Conservation (phyloP, 2,113 vertebrate genomes). For the Heterocephalus glaber region DNA sequence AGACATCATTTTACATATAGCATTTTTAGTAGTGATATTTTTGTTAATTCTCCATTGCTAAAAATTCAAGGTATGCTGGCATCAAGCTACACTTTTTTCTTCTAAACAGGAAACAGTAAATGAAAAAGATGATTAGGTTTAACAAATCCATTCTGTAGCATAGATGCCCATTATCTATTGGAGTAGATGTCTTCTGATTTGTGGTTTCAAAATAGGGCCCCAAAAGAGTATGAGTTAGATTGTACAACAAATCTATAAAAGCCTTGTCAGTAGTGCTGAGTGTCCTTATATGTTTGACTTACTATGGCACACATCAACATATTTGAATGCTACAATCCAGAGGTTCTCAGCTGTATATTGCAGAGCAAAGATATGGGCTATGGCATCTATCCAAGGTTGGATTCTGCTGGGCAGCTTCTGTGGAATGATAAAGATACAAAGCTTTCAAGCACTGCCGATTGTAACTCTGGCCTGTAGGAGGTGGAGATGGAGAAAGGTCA, state of each 20-base stretch:
- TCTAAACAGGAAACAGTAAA: not conserved
- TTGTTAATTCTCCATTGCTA: not conserved
- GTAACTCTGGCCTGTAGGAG: not conserved
- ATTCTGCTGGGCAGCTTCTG: not conserved
- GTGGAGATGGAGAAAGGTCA: not conserved
- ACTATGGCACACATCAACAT: not conserved
- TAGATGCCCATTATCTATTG: not conserved
- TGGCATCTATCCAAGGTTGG: not conserved
- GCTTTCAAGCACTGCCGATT: not conserved
- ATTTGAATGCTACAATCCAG: not conserved
- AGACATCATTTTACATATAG: not conserved
- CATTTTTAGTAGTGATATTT: not conserved
- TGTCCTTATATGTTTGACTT: not conserved
- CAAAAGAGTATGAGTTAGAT: not conserved
- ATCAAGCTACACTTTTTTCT: not conserved
- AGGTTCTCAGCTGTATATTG: not conserved
- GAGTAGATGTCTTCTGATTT: not conserved
- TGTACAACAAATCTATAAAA: not conserved
- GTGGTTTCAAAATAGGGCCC: not conserved
- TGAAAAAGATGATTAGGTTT: not conserved
- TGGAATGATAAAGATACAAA: not conserved
- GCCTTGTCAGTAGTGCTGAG: not conserved
- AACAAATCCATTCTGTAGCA: not conserved
- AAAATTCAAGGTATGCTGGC: not conserved
- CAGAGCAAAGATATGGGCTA: not conserved